These are phyloP conservation scores for Coelogynopora nodosa DNA, from an alignment of 2,888 invertebrate genomes.

Conservation along the genomic window DNA sequence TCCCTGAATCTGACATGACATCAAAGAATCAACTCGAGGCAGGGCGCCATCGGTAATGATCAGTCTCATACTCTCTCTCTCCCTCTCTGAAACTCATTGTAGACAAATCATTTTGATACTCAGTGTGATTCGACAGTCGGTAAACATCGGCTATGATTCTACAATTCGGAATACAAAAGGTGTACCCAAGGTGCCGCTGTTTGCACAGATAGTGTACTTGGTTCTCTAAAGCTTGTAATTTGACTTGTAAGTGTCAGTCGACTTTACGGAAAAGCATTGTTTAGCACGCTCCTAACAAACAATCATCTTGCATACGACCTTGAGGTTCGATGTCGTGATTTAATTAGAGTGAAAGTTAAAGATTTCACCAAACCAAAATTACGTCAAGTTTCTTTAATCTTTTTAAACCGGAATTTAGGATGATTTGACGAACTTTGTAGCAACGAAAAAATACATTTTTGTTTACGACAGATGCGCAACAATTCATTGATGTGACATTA, in stretches of 20 bases:
- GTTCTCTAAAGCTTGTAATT: background rate
- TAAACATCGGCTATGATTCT: background rate
- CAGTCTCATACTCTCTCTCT: too few species aligned
- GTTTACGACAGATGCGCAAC: too few species aligned
- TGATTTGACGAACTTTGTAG: background rate
- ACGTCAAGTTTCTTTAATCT: background rate
- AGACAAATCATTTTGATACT: background rate
- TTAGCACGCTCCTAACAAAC: background rate
- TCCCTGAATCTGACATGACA: background rate
- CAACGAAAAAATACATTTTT: background rate
- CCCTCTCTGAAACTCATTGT: too few species aligned
- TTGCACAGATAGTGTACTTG: background rate
- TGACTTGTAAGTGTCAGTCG: background rate
- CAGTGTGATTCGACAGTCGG: background rate
- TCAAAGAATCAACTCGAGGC: background rate
- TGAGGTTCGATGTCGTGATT: background rate
- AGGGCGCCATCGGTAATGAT: background rate
- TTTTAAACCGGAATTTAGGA: background rate
- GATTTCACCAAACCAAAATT: background rate
- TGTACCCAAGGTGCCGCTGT: background rate
- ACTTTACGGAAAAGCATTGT: background rate
- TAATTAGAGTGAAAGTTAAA: background rate
- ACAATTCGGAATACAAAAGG: background rate
- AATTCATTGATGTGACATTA: background rate
- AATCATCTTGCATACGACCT: background rate